These are phyloP conservation scores for Antedon bifida DNA, from an alignment of 35 echinoderm and acorn worm species.

Conservation along the genomic window DNA sequence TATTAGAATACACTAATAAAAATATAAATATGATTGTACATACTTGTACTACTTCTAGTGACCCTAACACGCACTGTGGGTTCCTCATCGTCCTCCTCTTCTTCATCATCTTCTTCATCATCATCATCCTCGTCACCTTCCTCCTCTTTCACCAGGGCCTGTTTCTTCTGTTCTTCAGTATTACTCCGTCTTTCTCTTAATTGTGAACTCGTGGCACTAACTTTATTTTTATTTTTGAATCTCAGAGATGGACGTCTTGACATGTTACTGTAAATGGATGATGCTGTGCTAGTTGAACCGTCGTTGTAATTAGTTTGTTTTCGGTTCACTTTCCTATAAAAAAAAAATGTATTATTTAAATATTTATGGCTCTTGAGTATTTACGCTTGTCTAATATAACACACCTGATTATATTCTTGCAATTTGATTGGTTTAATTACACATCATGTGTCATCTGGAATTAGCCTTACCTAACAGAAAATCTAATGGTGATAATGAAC, in stretches of 20 bases:
- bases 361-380: too few species aligned
- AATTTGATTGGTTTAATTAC: too few species aligned
- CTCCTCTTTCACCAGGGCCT: neutral
- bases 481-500: too few species aligned
- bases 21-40: neutral
- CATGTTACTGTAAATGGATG: neutral
- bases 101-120: conserved; percentile 4
- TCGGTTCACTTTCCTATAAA: conserved; percentile 3
- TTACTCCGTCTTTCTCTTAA: neutral
- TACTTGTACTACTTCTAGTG: conserved; percentile 1
- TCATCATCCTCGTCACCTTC: conserved; percentile 19
- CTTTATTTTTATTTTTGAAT: conserved; percentile 18
- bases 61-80: neutral
- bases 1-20: too few species aligned
- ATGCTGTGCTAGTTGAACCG: neutral
- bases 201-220: neutral
- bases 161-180: conserved; percentile 21
- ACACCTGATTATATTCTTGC: too few species aligned
- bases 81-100: neutral
- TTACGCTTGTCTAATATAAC: too few species aligned
- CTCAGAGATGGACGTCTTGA: neutral
- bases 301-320: neutral
- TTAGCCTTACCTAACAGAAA: too few species aligned
- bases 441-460: too few species aligned
- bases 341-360: too few species aligned